phyloP scores from a whole-genome alignment of 1,140 invertebrate genomes.

The Zaprionus kolodkinae region DNA sequence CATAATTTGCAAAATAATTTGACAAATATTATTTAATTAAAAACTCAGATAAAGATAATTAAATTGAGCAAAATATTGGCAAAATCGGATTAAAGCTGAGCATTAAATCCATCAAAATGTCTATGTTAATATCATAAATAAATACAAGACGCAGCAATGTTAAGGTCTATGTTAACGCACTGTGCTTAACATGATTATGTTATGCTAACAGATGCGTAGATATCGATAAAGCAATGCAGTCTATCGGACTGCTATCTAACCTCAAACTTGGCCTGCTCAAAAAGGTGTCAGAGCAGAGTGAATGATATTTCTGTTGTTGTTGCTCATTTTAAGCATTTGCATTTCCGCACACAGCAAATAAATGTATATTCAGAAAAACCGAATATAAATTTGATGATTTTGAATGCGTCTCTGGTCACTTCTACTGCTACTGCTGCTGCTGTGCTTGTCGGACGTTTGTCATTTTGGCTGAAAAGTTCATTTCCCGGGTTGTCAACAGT shows the following conservation, averaged over 20 bases:
- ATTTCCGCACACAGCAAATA: neutral
- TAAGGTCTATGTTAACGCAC: no score
- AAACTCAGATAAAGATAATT: no score
- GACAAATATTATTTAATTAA: neutral
- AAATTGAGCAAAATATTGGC: no score
- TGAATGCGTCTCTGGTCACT: constrained; percentile 22
- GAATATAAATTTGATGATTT: constrained; percentile 5
- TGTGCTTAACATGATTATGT: no score
- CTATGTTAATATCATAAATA: no score
- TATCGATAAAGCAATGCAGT: neutral
- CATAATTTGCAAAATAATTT: neutral
- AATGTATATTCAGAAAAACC: neutral
- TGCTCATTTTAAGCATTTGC: neutral
- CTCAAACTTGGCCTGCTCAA: neutral
- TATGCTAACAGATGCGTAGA: no score
- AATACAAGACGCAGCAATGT: no score
- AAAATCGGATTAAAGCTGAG: no score
- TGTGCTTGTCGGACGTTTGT: constrained; percentile 48
- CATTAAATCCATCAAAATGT: no score
- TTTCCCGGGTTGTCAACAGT: constrained; percentile 75
- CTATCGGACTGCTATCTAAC: neutral
- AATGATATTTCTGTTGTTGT: neutral
- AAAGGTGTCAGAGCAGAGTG: neutral
- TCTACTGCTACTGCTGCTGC: neutral
- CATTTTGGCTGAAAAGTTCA: constrained; percentile 75